Evolutionary conservation across 2,113 vertebrate species (phyloP), one percentile per base, ranked within the genome.

Genomic region (Agapornis roseicollis): DNA sequence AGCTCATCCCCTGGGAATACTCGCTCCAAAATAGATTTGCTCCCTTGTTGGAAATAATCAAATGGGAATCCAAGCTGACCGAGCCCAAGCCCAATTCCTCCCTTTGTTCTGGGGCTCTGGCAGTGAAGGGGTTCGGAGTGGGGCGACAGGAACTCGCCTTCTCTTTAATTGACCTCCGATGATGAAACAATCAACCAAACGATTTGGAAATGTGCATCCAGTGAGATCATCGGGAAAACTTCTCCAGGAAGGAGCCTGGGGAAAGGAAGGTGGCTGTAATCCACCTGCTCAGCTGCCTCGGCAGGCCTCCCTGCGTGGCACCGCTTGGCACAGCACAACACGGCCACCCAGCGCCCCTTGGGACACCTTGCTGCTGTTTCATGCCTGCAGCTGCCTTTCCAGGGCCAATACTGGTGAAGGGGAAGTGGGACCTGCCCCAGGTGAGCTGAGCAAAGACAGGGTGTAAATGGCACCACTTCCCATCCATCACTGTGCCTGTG

Each of bases 11-110:
- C 55, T 74, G 96, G 92, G 96, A 96, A 68, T 60, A 92, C 91
- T 0, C 4, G 65, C 52, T 97, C 73, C 96, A 95, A 95, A 97
- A 96, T 93, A 96, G 91, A 94, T 78, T 87, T 1, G 28, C 81
- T 96, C 91, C 69, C 91, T 90, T 71, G 90, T 93, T 95, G 76
- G 88, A 96, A 95, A 96, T 83, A 93, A 74, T 73, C 88, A 88
- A 96, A 97, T 95, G 96, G 93, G 94, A 96, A 97, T 96, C 37
- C 93, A 97, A 97, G 95, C 96, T 96, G 95, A 44, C 86, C 2
- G 42, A 96, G 91, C 93, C 95, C 93, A 95, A 96, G 88, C 94
- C 92, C 95, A 96, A 96, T 97, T 97, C 96, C 95, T 97, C 92
- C 85, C 61, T 97, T 97, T 97, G 96, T 97, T 97, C 95, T 96